Percentiles rank a stretch among this genome's conserved stretches.
Conservation (phyloP, 2,888 invertebrate genomes). For the Nomada hirtipes region DNA sequence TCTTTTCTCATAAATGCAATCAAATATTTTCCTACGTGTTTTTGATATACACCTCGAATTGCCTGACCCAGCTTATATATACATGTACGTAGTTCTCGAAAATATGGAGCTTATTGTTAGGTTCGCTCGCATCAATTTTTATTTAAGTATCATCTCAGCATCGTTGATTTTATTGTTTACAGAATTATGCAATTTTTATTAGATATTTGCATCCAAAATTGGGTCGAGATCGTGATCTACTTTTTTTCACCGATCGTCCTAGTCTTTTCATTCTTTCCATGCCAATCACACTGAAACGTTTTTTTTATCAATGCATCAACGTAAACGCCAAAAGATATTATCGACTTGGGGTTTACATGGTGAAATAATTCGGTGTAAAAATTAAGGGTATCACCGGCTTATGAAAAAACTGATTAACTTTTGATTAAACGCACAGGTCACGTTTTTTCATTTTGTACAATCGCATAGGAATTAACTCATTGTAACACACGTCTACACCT, state of each 20-base stretch:
- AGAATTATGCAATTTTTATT: not conserved
- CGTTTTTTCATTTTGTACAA: not conserved
- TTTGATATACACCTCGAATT: too few relatives aligned
- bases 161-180: constrained; percentile 13
- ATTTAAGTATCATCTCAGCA: constrained; percentile 7
- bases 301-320: not conserved
- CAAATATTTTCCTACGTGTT: too few relatives aligned
- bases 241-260: not conserved
- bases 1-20: too few relatives aligned
- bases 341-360: constrained; percentile 12
- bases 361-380: constrained; percentile 55
- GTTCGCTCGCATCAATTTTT: constrained; percentile 16
- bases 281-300: constrained; percentile 57
- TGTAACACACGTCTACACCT: not conserved
- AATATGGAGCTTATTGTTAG: constrained; percentile 10
- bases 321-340: not conserved
- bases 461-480: not conserved
- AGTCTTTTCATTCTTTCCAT: constrained; percentile 53
- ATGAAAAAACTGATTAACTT: not conserved
- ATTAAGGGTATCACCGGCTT: not conserved
- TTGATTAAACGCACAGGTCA: not conserved
- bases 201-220: constrained; percentile 19
- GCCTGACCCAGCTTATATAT: too few relatives aligned
- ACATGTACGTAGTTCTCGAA: not conserved
- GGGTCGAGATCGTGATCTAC: not conserved